Evolutionary conservation across 2,797 vertebrate species (phyloP), one percentile per base, ranked within the genome.

Genomic region (Sebastes nivosus): DNA sequence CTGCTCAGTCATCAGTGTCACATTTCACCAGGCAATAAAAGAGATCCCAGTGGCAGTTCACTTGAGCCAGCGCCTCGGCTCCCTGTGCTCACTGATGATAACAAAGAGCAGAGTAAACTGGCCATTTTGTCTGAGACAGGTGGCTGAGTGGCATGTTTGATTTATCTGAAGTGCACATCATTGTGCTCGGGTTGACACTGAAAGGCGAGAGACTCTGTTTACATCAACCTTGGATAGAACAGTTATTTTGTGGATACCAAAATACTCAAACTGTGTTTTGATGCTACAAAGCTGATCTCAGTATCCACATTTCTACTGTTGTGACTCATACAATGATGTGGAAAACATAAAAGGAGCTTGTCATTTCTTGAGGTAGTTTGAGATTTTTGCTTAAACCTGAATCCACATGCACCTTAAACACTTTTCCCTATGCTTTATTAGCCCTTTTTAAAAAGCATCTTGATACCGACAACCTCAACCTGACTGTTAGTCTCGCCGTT

Each of bases 21-120:
- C 86, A 78, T 90, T 87, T 89, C 91, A 87, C 57, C 38, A 20
- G 57, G 74, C 83, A 81, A 92, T 88, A 92, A 88, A 88, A 79
- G 81, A 36, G 34, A 68, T 65, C 54, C 12, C 73, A 54, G 50
- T 79, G 79, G 87, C 88, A 86, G 70, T 87, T 84, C 78, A 75
- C 75, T 84, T 25, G 55, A 89, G 77, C 81, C 68, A 55, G 46
- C 72, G 29, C 66, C 71, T 64, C 36, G 18, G 59, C 77, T 83
- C 73, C 64, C 71, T 59, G 77, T 50, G 79, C 55, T 70, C 75
- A 6, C 29, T 8, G 8, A 24, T 30, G 79, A 88, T 72, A 92
- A 91, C 84, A 89, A 73, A 83, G 79, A 80, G 59, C 72, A 25
- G 57, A 66, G 77, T 79, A 80, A 88, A 84, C 80, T 75, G 90